A percentile compares a stretch with the other conserved stretches of the same genome.
These are phyloP conservation scores for Cyprinella venusta DNA, from an alignment of 2,797 vertebrate species.

Conservation along the genomic window DNA sequence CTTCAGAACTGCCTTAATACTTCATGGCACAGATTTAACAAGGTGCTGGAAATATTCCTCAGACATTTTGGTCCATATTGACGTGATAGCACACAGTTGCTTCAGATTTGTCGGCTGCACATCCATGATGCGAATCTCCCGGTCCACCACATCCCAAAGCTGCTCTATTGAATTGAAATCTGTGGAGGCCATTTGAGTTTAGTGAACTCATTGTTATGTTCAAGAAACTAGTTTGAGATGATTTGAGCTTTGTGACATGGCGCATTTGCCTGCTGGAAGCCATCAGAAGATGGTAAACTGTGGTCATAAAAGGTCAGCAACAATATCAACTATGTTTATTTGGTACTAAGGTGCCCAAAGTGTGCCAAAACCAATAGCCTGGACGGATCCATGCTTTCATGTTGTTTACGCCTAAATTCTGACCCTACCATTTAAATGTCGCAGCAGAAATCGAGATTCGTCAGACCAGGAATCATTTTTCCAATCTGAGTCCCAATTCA, in stretches of 20 bases:
- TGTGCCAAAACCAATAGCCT: not conserved
- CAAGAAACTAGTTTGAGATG: constrained; percentile 44
- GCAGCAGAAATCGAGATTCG: no score
- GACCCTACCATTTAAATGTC: not conserved
- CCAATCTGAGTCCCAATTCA: no score
- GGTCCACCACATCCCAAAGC: not conserved
- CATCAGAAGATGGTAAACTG: constrained; percentile 41
- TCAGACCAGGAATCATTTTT: no score
- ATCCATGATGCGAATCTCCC: no score
- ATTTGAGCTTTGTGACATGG: constrained; percentile 21
- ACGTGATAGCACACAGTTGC: no score
- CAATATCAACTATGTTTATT: not conserved
- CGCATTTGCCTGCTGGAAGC: constrained; percentile 48
- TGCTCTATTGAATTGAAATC: not conserved
- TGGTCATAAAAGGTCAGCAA: not conserved
- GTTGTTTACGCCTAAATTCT: constrained; percentile 56
- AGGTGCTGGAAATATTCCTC: not conserved
- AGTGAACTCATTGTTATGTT: constrained; percentile 17
- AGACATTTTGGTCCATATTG: no score
- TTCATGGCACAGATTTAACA: not conserved
- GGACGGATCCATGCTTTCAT: constrained; percentile 54
- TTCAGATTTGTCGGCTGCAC: no score
- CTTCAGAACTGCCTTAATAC: no score
- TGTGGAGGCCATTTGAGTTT: not conserved
- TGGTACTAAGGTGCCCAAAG: not conserved